These are phyloP conservation scores for Erpornis zantholeuca DNA, from an alignment of 2,113 vertebrate genomes.

Conservation along the genomic window DNA sequence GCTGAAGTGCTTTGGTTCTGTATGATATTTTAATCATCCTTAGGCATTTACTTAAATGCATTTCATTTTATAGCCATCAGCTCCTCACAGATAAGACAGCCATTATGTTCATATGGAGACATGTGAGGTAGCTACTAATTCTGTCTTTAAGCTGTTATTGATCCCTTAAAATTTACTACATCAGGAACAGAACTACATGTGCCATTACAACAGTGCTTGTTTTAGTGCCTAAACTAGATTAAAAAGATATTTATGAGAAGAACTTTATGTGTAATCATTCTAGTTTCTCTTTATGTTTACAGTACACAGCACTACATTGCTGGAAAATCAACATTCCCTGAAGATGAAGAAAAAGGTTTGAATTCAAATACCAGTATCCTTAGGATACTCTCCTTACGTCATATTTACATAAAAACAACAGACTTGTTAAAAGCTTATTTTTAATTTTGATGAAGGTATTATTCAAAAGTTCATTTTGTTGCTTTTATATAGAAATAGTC, in stretches of 20 bases:
- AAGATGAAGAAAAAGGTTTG: not conserved
- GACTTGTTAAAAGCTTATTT: not conserved
- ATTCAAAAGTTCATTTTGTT: not conserved
- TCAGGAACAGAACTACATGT: conserved; percentile 11
- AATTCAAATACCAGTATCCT: not conserved
- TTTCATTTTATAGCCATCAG: conserved; percentile 73
- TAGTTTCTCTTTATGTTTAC: conserved; percentile 1
- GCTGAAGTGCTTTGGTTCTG: conserved; percentile 72
- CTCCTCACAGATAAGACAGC: conserved; percentile 60
- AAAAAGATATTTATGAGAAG: not conserved
- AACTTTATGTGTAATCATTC: not conserved
- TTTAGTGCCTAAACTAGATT: conserved; percentile 18
- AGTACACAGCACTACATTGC: not conserved
- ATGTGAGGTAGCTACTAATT: conserved; percentile 59
- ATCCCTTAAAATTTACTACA: conserved; percentile 59
- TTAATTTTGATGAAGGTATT: not conserved
- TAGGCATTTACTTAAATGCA: conserved; percentile 70
- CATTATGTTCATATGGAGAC: conserved; percentile 49
- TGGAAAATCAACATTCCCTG: not conserved
- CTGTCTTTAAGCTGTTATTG: conserved; percentile 56
- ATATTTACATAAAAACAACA: not conserved
- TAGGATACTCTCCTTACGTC: not conserved
- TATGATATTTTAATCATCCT: conserved; percentile 79
- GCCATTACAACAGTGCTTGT: conserved; percentile 26
- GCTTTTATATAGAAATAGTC: not conserved